Percentiles rank a stretch among this genome's conserved stretches.
phyloP scores from a whole-genome alignment of 2,797 vertebrate genomes.

The Philypnodon macrostomus region DNA sequence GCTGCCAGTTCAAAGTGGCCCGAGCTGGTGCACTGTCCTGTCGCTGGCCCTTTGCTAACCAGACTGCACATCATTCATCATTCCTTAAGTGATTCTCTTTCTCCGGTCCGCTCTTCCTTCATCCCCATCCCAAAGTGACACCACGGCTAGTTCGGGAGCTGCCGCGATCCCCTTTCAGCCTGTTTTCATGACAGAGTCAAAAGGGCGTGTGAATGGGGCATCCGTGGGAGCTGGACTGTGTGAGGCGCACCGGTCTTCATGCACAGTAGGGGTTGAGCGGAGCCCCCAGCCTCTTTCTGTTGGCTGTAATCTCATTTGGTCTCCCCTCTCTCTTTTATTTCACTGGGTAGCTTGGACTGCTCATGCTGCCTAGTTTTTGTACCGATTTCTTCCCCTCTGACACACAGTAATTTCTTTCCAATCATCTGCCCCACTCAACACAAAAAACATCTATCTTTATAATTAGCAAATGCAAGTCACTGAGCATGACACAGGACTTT shows the following conservation, averaged over 20 bases:
- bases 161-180: slow-evolving; percentile 85
- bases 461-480: slow-evolving; percentile 30
- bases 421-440: slow-evolving; percentile 55
- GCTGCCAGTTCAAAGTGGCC: slow-evolving; percentile 39
- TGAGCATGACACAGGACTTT: slow-evolving; percentile 45
- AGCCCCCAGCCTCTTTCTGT: slow-evolving; percentile 86
- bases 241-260: slow-evolving; percentile 85
- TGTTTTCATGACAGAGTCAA: slow-evolving; percentile 86
- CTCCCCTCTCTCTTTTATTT: slow-evolving; percentile 78
- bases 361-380: slow-evolving; percentile 70
- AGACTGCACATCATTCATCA: slow-evolving; percentile 40
- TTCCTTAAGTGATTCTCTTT: slow-evolving; percentile 29
- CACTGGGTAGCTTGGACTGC: slow-evolving; percentile 71
- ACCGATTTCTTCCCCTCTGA: slow-evolving; percentile 71
- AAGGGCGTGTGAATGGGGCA: slow-evolving; percentile 98
- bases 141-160: slow-evolving; percentile 77
- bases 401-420: slow-evolving; percentile 70
- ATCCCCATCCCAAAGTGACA: slow-evolving; percentile 76
- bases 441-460: slow-evolving; percentile 51
- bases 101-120: slow-evolving; percentile 26
- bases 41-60: slow-evolving; percentile 21
- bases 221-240: slow-evolving; percentile 83
- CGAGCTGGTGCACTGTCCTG: slow-evolving; percentile 14
- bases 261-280: slow-evolving; percentile 95
- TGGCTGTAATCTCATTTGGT: slow-evolving; percentile 90